Conservation (phyloP, 2,888 invertebrate species). For the Lepeophtheirus nordmannii region DNA sequence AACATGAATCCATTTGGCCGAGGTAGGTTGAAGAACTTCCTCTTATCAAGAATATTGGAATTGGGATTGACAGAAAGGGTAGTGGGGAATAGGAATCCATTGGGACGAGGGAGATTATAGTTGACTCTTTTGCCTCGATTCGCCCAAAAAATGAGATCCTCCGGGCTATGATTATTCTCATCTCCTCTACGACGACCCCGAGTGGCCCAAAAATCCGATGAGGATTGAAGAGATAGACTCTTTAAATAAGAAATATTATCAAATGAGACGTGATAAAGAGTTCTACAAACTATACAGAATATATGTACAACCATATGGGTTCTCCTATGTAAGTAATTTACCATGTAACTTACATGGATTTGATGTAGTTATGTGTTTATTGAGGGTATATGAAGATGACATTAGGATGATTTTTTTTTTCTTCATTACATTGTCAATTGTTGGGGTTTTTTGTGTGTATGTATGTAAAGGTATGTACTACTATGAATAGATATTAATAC, state of each 20-base stretch:
- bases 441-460: too few relatives aligned
- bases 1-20: conserved; percentile 14
- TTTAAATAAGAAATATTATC: background rate
- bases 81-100: conserved; percentile 16
- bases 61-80: background rate
- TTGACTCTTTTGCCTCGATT: conserved; percentile 10
- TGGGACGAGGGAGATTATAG: conserved; percentile 11
- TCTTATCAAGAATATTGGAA: background rate
- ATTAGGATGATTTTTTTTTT: too few relatives aligned
- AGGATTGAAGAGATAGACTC: background rate
- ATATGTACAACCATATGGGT: too few relatives aligned
- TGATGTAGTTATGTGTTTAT: background rate
- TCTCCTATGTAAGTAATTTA: too few relatives aligned
- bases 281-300: too few relatives aligned
- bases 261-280: too few relatives aligned
- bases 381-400: background rate
- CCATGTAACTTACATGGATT: background rate
- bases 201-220: background rate
- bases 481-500: too few relatives aligned
- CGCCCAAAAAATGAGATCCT: conserved; percentile 14
- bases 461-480: too few relatives aligned
- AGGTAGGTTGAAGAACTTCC: background rate
- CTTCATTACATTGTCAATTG: too few relatives aligned
- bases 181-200: background rate
- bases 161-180: background rate